Percentiles rank a stretch among this genome's conserved stretches.
phyloP scores from a whole-genome alignment of 1,140 invertebrate species.

The Hylaeus volcanicus region DNA sequence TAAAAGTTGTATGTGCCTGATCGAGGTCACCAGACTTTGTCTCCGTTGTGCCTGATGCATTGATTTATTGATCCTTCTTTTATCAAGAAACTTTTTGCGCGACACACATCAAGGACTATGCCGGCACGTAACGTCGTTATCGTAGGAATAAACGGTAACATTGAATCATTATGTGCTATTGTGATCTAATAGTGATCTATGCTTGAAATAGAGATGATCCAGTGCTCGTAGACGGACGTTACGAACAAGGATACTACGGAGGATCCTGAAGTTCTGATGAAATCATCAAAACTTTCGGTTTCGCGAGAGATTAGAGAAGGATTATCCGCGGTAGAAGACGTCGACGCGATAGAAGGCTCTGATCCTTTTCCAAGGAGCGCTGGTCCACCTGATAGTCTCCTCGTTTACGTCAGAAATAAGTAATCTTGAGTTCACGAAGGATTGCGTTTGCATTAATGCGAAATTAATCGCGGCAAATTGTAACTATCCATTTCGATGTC shows the following conservation, averaged over 20 bases:
- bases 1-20: too few species aligned
- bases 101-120: not conserved
- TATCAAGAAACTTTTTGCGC: not conserved
- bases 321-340: slow-evolving; percentile 44
- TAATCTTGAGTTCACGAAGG: not conserved
- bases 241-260: not conserved
- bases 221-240: not conserved
- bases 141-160: not conserved
- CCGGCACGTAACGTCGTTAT: not conserved
- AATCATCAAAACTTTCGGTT: slow-evolving; percentile 59
- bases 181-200: not conserved
- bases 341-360: slow-evolving; percentile 12
- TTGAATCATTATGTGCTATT: not conserved
- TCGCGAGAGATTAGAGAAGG: slow-evolving; percentile 46
- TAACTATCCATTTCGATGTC: too few species aligned
- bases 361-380: not conserved
- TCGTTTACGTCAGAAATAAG: not conserved
- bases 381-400: not conserved
- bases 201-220: too few species aligned
- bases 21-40: not conserved
- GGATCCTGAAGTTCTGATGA: slow-evolving; percentile 47
- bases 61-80: not conserved
- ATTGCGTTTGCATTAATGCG: too few species aligned
- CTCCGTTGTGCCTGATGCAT: not conserved
- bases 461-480: not conserved